phyloP scores from a whole-genome alignment of 1,140 invertebrate species.

The Apis dorsata region DNA sequence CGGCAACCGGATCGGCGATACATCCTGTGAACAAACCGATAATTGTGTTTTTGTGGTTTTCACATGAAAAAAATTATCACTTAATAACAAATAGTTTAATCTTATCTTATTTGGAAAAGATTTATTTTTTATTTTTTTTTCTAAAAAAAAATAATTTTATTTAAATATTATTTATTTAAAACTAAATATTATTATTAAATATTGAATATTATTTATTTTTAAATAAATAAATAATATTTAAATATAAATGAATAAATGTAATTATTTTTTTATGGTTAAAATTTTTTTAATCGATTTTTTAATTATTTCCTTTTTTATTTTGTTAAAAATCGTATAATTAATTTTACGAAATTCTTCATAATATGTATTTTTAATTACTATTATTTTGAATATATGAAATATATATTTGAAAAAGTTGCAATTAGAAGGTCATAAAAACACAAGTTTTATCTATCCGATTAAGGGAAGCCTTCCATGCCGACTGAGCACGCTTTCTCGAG shows the following conservation, averaged over 20 bases:
- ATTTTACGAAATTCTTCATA: background rate
- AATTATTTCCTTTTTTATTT: background rate
- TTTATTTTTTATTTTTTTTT: background rate
- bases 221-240: too few relatives aligned
- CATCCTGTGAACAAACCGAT: conserved; percentile 46
- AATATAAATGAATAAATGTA: too few relatives aligned
- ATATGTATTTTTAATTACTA: background rate
- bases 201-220: background rate
- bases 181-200: background rate
- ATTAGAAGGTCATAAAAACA: conserved; percentile 46
- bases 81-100: background rate
- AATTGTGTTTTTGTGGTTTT: conserved; percentile 33
- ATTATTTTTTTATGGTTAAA: too few relatives aligned
- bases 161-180: too few relatives aligned
- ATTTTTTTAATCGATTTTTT: background rate
- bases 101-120: background rate
- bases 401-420: background rate
- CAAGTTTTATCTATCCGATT: conserved; percentile 47
- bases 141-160: background rate
- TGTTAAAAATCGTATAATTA: too few relatives aligned
- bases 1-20: conserved; percentile 63
- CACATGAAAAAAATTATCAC: conserved; percentile 12
- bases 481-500: conserved; percentile 3
- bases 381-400: background rate
- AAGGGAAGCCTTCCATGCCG: conserved; percentile 43